Evolutionary conservation across 2,797 vertebrate species (phyloP), one percentile per base, ranked within the genome.

Genomic region (Ctenosaura bakeri): DNA sequence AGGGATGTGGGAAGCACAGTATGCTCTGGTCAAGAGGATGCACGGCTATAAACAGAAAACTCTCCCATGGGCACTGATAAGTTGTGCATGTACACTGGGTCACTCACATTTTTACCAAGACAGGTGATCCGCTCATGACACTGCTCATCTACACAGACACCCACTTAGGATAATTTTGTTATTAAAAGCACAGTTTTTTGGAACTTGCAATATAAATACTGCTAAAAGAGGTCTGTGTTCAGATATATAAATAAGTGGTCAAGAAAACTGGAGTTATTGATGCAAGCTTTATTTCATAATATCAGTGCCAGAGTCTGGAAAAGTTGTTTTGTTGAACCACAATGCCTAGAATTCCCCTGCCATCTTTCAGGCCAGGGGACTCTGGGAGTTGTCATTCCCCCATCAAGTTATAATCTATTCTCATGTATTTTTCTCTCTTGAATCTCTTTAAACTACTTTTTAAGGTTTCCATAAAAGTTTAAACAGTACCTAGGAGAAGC

Each of bases 1-100:
- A 90, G 96, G 92, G 95, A 94, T 96, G 97, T 97, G 97, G 97
- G 97, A 97, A 98, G 94, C 89, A 86, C 93, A 91, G 62, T 1
- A 32, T 13, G 0, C 90, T 91, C 92, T 93, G 91, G 84, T 95
- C 96, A 96, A 0, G 93, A 95, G 97, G 95, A 96, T 95, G 91
- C 91, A 12, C 0, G 8, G 76, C 74, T 90, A 94, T 98, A 98
- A 98, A 98, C 97, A 98, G 98, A 98, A 98, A 97, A 93, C 92
- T 83, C 83, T 91, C 24, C 66, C 84, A 86, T 92, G 88, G 94
- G 93, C 94, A 92, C 77, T 88, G 92, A 89, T 89, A 89, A 94
- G 88, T 92, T 83, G 92, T 79, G 82, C 86, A 54, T 74, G 89
- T 69, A 1, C 0, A 64, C 38, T 0, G 2, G 69, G 88, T 78